A percentile compares a stretch with the other conserved stretches of the same genome.
phyloP scores from a whole-genome alignment of 2,888 invertebrate species.

The Hirtodrosophila trivittata region DNA sequence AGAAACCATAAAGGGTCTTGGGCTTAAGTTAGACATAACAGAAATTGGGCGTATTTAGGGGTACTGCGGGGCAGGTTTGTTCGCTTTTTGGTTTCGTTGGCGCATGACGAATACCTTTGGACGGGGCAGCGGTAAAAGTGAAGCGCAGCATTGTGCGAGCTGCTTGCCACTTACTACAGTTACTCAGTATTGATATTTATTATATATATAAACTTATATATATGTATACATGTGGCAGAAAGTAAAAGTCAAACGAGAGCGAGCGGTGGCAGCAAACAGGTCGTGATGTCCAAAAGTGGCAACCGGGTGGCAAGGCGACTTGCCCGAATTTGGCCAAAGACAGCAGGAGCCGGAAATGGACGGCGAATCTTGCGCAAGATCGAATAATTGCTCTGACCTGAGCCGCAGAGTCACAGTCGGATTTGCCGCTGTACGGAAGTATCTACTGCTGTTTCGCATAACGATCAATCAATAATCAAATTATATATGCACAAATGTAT shows the following conservation, averaged over 20 bases:
- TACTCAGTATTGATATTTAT: slow-evolving; percentile 32
- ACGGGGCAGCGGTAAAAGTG: slow-evolving; percentile 42
- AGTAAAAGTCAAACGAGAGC: slow-evolving; percentile 72
- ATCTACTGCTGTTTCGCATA: slow-evolving; percentile 37
- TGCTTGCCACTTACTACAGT: slow-evolving; percentile 33
- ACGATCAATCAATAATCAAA: slow-evolving; percentile 59
- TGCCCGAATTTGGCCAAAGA: slow-evolving; percentile 52
- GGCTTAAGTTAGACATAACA: too few species aligned
- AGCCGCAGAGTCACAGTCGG: not conserved
- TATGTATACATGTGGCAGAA: slow-evolving; percentile 36
- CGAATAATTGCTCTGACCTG: slow-evolving; percentile 33
- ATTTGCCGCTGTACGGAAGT: slow-evolving; percentile 39
- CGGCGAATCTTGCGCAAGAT: slow-evolving; percentile 39
- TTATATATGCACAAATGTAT: slow-evolving; percentile 49
- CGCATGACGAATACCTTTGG: slow-evolving; percentile 39
- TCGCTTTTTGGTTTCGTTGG: slow-evolving; percentile 24
- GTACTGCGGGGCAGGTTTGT: not conserved
- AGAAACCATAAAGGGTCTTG: too few species aligned
- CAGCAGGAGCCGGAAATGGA: slow-evolving; percentile 69
- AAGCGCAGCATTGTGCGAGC: slow-evolving; percentile 31
- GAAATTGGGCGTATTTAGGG: not conserved
- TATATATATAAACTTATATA: slow-evolving; percentile 18
- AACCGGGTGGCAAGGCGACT: slow-evolving; percentile 16
- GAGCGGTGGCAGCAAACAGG: slow-evolving; percentile 37
- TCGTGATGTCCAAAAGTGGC: slow-evolving; percentile 46